phyloP scores from a whole-genome alignment of 2,888 invertebrate genomes.

The Ditula angustiorana region DNA sequence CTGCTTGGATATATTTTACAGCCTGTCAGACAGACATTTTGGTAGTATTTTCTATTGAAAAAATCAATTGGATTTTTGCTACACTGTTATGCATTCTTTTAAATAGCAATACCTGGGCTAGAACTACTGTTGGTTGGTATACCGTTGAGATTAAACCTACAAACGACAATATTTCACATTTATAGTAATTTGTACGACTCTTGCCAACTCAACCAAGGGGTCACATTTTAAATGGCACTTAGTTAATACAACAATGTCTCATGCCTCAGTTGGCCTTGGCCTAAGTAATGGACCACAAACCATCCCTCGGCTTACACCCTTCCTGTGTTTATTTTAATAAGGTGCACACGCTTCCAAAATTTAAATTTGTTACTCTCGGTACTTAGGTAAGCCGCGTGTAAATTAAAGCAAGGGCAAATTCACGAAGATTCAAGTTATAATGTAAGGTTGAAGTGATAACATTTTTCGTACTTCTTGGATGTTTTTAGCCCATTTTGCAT shows the following conservation, averaged over 20 bases:
- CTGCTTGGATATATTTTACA: background rate
- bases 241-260: background rate
- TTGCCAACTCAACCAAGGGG: too few relatives aligned
- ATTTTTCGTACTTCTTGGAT: background rate
- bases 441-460: background rate
- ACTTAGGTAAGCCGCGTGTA: background rate
- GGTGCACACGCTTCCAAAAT: constrained; percentile 1
- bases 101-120: too few relatives aligned
- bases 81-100: too few relatives aligned
- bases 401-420: background rate
- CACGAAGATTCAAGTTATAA: background rate
- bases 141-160: too few relatives aligned
- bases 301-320: background rate
- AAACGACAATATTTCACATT: too few relatives aligned
- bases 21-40: too few relatives aligned
- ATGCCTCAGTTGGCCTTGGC: background rate
- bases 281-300: background rate
- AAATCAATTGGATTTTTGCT: too few relatives aligned
- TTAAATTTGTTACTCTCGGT: background rate
- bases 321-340: constrained; percentile 12
- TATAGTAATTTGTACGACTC: too few relatives aligned
- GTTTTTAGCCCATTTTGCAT: too few relatives aligned
- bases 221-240: too few relatives aligned
- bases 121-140: too few relatives aligned
- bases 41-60: too few relatives aligned